Evolutionary conservation across 2,888 invertebrate genomes (phyloP).

Genomic region (Conchocele bisecta): DNA sequence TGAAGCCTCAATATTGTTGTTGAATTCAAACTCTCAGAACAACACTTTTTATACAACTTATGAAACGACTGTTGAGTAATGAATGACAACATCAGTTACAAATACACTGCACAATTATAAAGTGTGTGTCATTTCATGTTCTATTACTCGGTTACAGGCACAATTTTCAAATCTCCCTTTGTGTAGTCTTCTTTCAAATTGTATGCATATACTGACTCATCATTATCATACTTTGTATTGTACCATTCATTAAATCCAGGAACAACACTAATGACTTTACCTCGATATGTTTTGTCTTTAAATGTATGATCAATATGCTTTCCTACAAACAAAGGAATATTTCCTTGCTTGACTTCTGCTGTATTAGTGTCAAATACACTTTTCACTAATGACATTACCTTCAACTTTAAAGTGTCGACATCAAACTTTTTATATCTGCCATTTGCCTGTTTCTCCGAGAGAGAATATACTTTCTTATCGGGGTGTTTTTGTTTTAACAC

Average conservation of each 20-base stretch:
- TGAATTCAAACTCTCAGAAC: too few relatives aligned
- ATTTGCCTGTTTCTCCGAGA: slow-evolving; percentile 19
- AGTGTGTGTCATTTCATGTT: too few relatives aligned
- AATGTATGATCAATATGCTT: slow-evolving; percentile 23
- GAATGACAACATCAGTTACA: too few relatives aligned
- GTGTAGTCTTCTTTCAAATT: slow-evolving; percentile 25
- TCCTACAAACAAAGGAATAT: slow-evolving; percentile 33
- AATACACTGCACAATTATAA: too few relatives aligned
- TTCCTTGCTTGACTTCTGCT: slow-evolving; percentile 9
- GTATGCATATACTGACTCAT: slow-evolving; percentile 29
- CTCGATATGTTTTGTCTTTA: slow-evolving; percentile 10
- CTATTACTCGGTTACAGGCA: not conserved
- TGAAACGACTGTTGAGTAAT: too few relatives aligned
- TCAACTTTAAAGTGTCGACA: slow-evolving; percentile 20
- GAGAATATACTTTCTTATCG: slow-evolving; percentile 29
- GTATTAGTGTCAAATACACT: not conserved
- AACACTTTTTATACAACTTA: too few relatives aligned
- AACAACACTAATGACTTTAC: slow-evolving; percentile 22
- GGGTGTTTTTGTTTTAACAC: slow-evolving; percentile 34
- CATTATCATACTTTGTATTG: slow-evolving; percentile 24
- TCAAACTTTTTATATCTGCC: slow-evolving; percentile 27
- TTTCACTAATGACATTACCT: slow-evolving; percentile 12
- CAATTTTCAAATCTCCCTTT: slow-evolving; percentile 19
- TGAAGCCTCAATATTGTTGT: too few relatives aligned
- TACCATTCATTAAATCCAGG: slow-evolving; percentile 38